Conservation (phyloP, 1,140 invertebrate species). For the Teleogryllus occipitalis region DNA sequence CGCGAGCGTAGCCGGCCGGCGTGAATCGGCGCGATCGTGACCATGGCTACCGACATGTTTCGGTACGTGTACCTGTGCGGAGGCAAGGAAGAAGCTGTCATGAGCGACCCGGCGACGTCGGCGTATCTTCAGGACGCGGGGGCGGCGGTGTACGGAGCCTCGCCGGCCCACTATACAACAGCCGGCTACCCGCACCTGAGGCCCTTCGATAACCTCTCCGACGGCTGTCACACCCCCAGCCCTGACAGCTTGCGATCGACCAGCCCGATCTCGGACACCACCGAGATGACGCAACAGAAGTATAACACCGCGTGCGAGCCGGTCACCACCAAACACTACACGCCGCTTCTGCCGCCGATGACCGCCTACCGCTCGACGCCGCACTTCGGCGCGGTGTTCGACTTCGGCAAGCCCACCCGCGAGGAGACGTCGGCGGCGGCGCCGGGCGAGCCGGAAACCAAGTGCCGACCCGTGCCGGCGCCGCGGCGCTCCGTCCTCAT, state of each 20-base stretch:
- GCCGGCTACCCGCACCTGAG: neutral
- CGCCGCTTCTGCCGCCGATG: slow-evolving; percentile 18
- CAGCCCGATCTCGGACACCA: slow-evolving; percentile 34
- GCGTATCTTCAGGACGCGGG: neutral
- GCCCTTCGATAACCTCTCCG: slow-evolving; percentile 26
- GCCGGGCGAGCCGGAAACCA: too few relatives aligned
- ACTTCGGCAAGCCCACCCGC: slow-evolving; percentile 18
- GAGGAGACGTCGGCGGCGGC: neutral
- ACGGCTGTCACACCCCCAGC: slow-evolving; percentile 52
- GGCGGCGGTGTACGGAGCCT: neutral
- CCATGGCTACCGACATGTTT: slow-evolving; percentile 14
- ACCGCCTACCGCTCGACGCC: neutral
- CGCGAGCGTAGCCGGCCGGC: neutral
- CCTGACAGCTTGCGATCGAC: slow-evolving; percentile 48
- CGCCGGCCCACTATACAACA: neutral
- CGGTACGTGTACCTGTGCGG: slow-evolving; percentile 21
- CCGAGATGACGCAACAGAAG: neutral
- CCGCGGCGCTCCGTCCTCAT: neutral
- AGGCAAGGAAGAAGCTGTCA: slow-evolving; percentile 14
- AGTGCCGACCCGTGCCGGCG: neutral
- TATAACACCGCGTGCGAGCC: slow-evolving; percentile 21
- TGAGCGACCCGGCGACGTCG: neutral
- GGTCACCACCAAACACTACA: slow-evolving; percentile 25
- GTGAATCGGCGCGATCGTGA: neutral
- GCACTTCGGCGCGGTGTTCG: slow-evolving; percentile 15